Conservation (phyloP, 2,797 vertebrate species). For the Meda fulgida region DNA sequence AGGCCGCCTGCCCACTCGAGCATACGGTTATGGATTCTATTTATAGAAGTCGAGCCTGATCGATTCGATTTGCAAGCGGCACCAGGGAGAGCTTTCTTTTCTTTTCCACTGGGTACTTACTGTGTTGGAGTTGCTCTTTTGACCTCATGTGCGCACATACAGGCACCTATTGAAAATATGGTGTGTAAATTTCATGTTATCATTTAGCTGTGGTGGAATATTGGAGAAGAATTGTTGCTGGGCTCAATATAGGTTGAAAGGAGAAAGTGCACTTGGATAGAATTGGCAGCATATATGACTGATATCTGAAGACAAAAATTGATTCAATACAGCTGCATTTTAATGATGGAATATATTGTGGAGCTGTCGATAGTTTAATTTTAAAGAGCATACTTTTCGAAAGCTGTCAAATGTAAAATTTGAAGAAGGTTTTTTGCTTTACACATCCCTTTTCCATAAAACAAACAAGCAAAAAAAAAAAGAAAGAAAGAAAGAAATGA, state of each 20-base stretch:
- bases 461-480: no score
- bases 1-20: slow-evolving; percentile 60
- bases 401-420: not conserved
- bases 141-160: slow-evolving; percentile 61
- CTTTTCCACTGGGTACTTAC: slow-evolving; percentile 16
- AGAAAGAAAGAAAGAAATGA: no score
- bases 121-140: slow-evolving; percentile 55
- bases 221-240: not conserved
- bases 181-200: slow-evolving; percentile 24
- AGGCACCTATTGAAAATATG: slow-evolving; percentile 9
- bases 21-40: slow-evolving; percentile 59
- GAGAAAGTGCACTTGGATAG: slow-evolving; percentile 15
- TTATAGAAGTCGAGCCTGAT: slow-evolving; percentile 51
- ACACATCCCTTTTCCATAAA: not conserved
- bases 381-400: not conserved
- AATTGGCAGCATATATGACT: slow-evolving; percentile 1
- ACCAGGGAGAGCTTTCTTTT: slow-evolving; percentile 35
- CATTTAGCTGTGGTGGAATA: not conserved
- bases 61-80: slow-evolving; percentile 54
- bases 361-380: not conserved
- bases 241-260: slow-evolving; percentile 2
- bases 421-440: not conserved
- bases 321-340: slow-evolving; percentile 3
- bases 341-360: not conserved
- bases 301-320: slow-evolving; percentile 1